Evolutionary conservation across 1,140 invertebrate genomes (phyloP).

Genomic region (Elymnias hypermnestra): DNA sequence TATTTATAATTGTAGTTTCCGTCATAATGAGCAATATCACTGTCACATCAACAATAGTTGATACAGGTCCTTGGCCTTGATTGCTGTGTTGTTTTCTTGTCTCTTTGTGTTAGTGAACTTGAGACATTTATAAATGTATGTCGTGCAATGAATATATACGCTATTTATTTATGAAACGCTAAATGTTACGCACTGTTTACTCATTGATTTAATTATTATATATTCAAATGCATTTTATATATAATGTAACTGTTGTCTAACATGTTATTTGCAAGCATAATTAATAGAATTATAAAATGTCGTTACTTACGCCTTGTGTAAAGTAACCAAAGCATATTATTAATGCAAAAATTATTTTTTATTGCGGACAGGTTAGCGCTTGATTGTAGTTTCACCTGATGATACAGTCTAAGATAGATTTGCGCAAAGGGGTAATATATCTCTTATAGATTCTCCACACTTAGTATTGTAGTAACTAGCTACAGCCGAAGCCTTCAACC

Average conservation of each 20-base stretch:
- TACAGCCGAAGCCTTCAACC: too few relatives aligned
- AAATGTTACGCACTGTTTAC: slow-evolving; percentile 10
- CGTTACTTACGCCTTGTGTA: too few relatives aligned
- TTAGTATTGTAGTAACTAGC: too few relatives aligned
- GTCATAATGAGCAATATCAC: slow-evolving; percentile 19
- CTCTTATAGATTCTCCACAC: too few relatives aligned
- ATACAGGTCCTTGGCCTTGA: slow-evolving; percentile 29
- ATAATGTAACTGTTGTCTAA: background rate
- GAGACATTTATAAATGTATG: slow-evolving; percentile 26
- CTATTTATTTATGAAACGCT: slow-evolving; percentile 21
- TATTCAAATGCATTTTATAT: slow-evolving; percentile 8
- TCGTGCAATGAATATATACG: slow-evolving; percentile 19
- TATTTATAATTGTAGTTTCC: slow-evolving; percentile 22
- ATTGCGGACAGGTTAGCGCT: too few relatives aligned
- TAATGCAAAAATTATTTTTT: too few relatives aligned
- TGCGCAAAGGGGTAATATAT: too few relatives aligned
- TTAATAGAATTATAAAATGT: too few relatives aligned
- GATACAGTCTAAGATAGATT: too few relatives aligned
- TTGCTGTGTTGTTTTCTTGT: slow-evolving; percentile 27
- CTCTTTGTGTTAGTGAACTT: slow-evolving; percentile 32
- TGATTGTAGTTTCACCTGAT: too few relatives aligned
- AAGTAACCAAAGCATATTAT: too few relatives aligned
- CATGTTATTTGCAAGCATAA: background rate
- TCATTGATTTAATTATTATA: slow-evolving; percentile 5
- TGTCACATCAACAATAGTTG: slow-evolving; percentile 21